These are phyloP conservation scores for Periplaneta americana DNA, from an alignment of 1,140 invertebrate genomes.

Conservation along the genomic window DNA sequence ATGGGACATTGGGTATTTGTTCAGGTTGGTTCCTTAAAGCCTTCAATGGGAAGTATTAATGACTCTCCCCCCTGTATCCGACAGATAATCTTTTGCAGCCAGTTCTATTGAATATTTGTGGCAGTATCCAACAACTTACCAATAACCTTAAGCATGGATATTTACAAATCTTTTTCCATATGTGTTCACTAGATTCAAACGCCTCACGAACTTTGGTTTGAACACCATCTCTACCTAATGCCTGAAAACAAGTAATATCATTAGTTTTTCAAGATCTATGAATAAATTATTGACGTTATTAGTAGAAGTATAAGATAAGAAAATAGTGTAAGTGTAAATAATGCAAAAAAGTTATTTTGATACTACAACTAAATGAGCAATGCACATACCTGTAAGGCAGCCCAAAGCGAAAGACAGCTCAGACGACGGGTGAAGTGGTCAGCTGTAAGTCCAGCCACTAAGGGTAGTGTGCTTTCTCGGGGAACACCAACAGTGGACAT, in stretches of 20 bases:
- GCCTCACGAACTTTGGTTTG: conserved; percentile 63
- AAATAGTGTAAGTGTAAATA: too few relatives aligned
- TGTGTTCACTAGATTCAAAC: conserved; percentile 66
- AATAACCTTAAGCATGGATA: conserved; percentile 65
- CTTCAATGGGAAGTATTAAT: too few relatives aligned
- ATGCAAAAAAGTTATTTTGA: too few relatives aligned
- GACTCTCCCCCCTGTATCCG: too few relatives aligned
- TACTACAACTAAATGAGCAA: too few relatives aligned
- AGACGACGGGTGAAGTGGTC: conserved; percentile 49
- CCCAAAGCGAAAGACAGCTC: conserved; percentile 78
- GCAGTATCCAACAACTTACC: conserved; percentile 46
- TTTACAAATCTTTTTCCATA: conserved; percentile 65
- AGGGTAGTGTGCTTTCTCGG: conserved; percentile 60
- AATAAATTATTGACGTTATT: too few relatives aligned
- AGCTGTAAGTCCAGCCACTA: conserved; percentile 60
- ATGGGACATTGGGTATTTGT: too few relatives aligned
- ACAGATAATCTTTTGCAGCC: too few relatives aligned
- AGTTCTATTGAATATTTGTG: too few relatives aligned
- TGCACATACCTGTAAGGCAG: conserved; percentile 47
- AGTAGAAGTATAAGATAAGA: too few relatives aligned
- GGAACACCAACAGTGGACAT: conserved; percentile 14
- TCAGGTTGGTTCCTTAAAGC: too few relatives aligned
- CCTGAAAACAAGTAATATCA: conserved; percentile 28
- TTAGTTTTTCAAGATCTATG: too few relatives aligned
- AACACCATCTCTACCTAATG: conserved; percentile 67